Percentiles rank a stretch among this genome's conserved stretches.
Conservation (phyloP, 1,140 invertebrate species). For the Plectrocnemia conspersa region DNA sequence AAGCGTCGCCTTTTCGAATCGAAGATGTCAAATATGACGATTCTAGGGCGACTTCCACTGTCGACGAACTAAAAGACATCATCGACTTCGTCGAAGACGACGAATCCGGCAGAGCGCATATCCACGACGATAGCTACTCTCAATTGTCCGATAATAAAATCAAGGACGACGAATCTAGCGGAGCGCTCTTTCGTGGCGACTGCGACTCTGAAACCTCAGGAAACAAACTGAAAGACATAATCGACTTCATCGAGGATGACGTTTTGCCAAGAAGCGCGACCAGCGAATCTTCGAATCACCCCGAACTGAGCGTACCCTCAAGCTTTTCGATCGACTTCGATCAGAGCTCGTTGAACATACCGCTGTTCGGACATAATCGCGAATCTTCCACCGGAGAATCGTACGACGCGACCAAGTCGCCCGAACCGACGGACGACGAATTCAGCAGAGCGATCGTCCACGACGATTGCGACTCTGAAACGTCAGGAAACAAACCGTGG, state of each 20-base stretch:
- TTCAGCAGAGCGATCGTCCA: constrained; percentile 7
- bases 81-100: constrained; percentile 11
- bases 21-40: constrained; percentile 21
- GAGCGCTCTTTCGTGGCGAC: no score
- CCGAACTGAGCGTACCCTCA: constrained; percentile 24
- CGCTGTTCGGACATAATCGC: constrained; percentile 26
- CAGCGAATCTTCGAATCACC: constrained; percentile 10
- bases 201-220: no score
- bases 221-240: constrained; percentile 18
- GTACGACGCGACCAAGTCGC: constrained; percentile 10
- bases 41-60: constrained; percentile 25
- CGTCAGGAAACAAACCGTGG: neutral
- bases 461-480: constrained; percentile 1
- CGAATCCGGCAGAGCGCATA: constrained; percentile 17
- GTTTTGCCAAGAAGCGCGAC: neutral
- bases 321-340: constrained; percentile 31
- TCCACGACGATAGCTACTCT: no score
- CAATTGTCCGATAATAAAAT: no score
- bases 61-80: no score
- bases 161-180: no score
- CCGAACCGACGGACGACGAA: constrained; percentile 15
- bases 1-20: constrained; percentile 10
- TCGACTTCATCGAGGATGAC: constrained; percentile 26
- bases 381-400: constrained; percentile 19
- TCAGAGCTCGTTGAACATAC: constrained; percentile 22